Evolutionary conservation across 2,113 vertebrate species (phyloP), one percentile per base, ranked within the genome.

Genomic region (Chaetura pelagica): DNA sequence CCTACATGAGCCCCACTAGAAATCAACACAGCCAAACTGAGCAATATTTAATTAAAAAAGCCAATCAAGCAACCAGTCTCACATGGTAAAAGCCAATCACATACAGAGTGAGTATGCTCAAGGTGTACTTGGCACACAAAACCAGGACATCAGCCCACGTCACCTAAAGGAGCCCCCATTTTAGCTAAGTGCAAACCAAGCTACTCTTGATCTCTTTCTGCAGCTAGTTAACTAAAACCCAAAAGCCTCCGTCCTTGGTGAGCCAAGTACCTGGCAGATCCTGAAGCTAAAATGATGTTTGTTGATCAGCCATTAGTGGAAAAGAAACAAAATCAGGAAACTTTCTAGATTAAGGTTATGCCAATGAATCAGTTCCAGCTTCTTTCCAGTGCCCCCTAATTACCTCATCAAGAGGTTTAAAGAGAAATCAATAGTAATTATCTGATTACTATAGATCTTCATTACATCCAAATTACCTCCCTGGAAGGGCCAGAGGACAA

Each of bases 361-460:
- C 80, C 97, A 97, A 95, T 97, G 96, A 98, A 97, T 98, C 97
- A 96, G 92, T 96, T 96, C 75, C 93, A 96, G 92, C 88, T 96
- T 96, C 94, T 97, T 98, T 96, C 92, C 93, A 97, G 94, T 94
- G 87, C 26, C 88, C 90, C 93, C 96, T 98, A 98, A 98, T 98
- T 98, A 98, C 95, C 96, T 96, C 66, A 67, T 97, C 97, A 98
- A 98, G 97, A 97, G 49, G 80, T 96, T 97, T 97, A 97, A 97
- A 97, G 95, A 97, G 94, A 91, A 98, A 97, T 98, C 97, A 3
- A 98, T 98, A 97, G 91, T 94, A 97, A 98, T 98, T 98, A 98
- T 97, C 97, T 98, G 97, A 98, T 98, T 97, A 97, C 97, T 96
- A 96, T 95, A 97, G 97, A 98, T 97, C 97, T 98, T 98, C 97